Evolutionary conservation across 1,140 invertebrate genomes (phyloP), one percentile per base, ranked within the genome.

Genomic region (Pachypsylla venusta): DNA sequence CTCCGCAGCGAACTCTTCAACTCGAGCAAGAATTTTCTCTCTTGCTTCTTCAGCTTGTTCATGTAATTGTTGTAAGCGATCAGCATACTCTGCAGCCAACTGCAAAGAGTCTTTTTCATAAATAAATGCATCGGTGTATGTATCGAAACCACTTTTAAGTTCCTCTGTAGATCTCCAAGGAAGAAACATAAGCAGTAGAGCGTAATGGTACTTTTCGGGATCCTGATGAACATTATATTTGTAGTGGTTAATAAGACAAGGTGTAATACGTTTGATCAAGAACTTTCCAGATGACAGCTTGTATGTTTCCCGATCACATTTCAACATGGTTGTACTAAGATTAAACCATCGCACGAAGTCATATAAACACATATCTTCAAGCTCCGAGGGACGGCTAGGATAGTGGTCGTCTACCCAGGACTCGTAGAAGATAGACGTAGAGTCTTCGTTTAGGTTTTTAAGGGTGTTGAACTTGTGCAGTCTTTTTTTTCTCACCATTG

Each of bases 181-280:
- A 60, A 66, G 54, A 59, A 68, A 68, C 12, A 70, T 39, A 5
- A 70, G 53, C 25, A 70, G 57, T 19, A 69, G 48, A 19, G 65
- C 22, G 65, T 60, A 66, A 40, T 61, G 67, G 16, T 63, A 67
- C 19, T 48, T 42, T 62, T 70, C 67, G 4, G 65, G 67, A 48
- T 67, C 28, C 48, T 56, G 60, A 24, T 62, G 61, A 3, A 63
- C 16, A 53, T 63, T 64, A 53, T 64, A 62, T 54, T 54, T 62
- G 42, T 63, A 68, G 56, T 68, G 65, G 63, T 66, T 68, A 39
- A 68, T 63, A 13, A 69, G 56, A 56, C 63, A 67, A 7, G 19
- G 53, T 24, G 62, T 56, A n/a, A 59, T 59, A 63, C 60, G 59
- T 64, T 63, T 65, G 58, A n/a, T n/a, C n/a, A n/a, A n/a, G n/a